phyloP scores from a whole-genome alignment of 2,113 vertebrate genomes.

The Strix aluco region DNA sequence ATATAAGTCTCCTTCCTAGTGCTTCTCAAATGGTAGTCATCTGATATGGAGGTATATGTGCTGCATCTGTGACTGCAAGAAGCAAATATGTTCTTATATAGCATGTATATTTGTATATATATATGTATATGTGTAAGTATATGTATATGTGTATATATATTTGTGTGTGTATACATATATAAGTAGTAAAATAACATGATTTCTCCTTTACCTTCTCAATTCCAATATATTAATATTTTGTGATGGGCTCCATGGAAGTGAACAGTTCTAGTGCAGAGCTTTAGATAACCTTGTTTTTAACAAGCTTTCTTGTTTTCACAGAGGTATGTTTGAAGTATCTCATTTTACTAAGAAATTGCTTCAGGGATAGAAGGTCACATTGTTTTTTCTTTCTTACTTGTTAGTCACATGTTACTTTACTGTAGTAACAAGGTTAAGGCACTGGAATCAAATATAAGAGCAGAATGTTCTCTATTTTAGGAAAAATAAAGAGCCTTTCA shows the following conservation, averaged over 20 bases:
- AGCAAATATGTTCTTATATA: background rate
- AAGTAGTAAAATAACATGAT: background rate
- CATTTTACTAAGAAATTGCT: constrained; percentile 30
- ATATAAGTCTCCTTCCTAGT: background rate
- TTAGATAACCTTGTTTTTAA: background rate
- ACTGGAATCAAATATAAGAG: background rate
- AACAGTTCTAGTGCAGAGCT: background rate
- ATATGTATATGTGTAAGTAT: background rate
- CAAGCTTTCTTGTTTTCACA: background rate
- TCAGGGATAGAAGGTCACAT: background rate
- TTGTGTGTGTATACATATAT: fast-evolving
- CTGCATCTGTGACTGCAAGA: background rate
- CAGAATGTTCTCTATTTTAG: constrained; percentile 1
- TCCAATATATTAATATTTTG: background rate
- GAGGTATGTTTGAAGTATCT: background rate
- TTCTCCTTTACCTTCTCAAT: background rate
- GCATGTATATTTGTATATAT: background rate
- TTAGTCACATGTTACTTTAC: background rate
- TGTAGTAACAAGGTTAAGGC: background rate
- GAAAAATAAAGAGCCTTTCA: background rate
- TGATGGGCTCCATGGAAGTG: background rate
- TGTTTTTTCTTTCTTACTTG: background rate
- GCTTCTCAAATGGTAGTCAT: background rate
- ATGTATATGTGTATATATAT: background rate
- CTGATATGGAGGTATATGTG: background rate